A percentile compares a stretch with the other conserved stretches of the same genome.
These are phyloP conservation scores for Tachypleus tridentatus DNA, from an alignment of 1,140 invertebrate species.

Conservation along the genomic window DNA sequence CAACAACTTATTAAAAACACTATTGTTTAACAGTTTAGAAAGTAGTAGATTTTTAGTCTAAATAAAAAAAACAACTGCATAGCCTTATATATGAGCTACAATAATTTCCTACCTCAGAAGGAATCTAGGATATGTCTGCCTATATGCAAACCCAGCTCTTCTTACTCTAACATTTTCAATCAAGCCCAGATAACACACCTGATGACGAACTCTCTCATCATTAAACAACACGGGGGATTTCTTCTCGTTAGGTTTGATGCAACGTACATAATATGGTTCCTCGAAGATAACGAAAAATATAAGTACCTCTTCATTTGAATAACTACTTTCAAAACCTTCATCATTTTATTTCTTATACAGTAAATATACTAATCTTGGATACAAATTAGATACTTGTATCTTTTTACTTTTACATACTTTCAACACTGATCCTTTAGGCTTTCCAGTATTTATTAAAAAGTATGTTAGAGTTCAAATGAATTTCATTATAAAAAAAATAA, in stretches of 20 bases:
- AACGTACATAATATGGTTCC: conserved; percentile 93
- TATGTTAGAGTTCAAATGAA: no score
- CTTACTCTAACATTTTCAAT: conserved; percentile 88
- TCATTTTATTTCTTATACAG: no score
- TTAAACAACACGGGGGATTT: conserved; percentile 70
- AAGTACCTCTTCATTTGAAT: no score
- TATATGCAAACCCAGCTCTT: conserved; percentile 82
- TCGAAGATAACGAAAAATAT: conserved; percentile 12
- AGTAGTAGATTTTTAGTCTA: neutral
- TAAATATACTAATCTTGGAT: no score
- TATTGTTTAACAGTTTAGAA: neutral
- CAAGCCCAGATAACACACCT: conserved; percentile 67
- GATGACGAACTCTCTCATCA: conserved; percentile 63
- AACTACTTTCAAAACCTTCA: no score
- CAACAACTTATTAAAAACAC: no score
- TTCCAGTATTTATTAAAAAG: no score
- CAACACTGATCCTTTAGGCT: no score
- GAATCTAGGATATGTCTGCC: conserved; percentile 80
- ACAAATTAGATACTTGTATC: no score
- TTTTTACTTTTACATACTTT: no score
- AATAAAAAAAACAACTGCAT: conserved; percentile 1
- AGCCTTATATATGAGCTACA: neutral
- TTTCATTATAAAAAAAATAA: no score
- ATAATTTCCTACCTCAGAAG: conserved; percentile 46
- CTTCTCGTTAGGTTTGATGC: conserved; percentile 81